Conservation (phyloP, 2,888 invertebrate genomes). For the Melieria picta region DNA sequence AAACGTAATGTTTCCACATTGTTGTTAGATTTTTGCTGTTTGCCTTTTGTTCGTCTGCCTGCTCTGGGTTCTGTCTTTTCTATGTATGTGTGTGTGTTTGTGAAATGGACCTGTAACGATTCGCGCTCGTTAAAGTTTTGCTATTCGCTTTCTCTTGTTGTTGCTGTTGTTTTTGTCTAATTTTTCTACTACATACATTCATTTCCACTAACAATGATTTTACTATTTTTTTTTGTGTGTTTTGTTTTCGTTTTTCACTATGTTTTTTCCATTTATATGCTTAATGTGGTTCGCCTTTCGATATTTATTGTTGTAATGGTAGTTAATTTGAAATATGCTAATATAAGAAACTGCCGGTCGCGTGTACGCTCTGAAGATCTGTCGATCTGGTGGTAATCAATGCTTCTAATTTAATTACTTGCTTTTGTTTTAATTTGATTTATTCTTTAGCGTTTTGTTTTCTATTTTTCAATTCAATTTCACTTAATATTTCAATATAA, state of each 20-base stretch:
- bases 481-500: not conserved
- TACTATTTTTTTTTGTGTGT: not conserved
- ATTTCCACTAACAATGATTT: slow-evolving; percentile 4
- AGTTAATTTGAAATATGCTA: too few species aligned
- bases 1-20: too few species aligned
- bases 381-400: too few species aligned
- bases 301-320: not conserved
- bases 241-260: slow-evolving; percentile 22
- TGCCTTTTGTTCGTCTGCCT: too few species aligned
- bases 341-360: too few species aligned
- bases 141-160: not conserved
- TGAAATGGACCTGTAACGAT: not conserved
- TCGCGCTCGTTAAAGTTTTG: not conserved
- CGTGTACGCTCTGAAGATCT: too few species aligned
- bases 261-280: slow-evolving; percentile 3
- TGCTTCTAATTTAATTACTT: too few species aligned
- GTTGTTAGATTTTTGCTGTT: too few species aligned
- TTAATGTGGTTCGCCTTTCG: not conserved
- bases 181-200: not conserved
- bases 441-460: too few species aligned
- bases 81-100: slow-evolving; percentile 7
- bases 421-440: too few species aligned
- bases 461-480: not conserved
- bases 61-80: not conserved
- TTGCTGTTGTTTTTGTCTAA: not conserved